Percentiles rank a stretch among this genome's conserved stretches.
These are phyloP conservation scores for Mythimna lalbum DNA, from an alignment of 2,888 invertebrate genomes.

Conservation along the genomic window DNA sequence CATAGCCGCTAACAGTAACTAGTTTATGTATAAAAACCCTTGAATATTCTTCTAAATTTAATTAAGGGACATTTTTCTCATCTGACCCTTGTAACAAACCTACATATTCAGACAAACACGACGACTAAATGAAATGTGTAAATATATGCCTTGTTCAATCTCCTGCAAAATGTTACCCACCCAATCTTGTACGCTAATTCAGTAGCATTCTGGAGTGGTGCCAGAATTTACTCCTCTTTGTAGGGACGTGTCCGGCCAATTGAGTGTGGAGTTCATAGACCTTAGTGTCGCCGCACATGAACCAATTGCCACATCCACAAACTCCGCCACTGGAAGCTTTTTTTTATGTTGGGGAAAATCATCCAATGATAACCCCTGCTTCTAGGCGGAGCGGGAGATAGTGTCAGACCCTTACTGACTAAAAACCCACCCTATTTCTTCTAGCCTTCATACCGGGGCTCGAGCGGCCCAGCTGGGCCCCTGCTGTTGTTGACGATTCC, in stretches of 20 bases:
- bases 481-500: no score
- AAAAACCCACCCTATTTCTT: no score
- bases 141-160: constrained; percentile 4
- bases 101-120: constrained; percentile 10
- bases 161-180: constrained; percentile 27
- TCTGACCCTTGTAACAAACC: background rate
- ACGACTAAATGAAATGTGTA: constrained; percentile 35
- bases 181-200: constrained; percentile 28
- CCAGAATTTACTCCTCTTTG: constrained; percentile 34
- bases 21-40: background rate
- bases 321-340: no score
- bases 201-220: constrained; percentile 32
- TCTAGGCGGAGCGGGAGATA: no score
- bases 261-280: constrained; percentile 23
- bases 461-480: no score
- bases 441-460: no score
- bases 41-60: background rate
- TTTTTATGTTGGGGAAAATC: no score
- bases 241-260: constrained; percentile 23
- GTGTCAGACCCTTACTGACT: no score
- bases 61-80: background rate
- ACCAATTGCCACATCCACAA: no score
- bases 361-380: no score
- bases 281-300: background rate
- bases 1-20: background rate